Percentiles rank a stretch among this genome's conserved stretches.
Evolutionary conservation across 2,888 invertebrate species (phyloP).

Genomic region (Trichacis sp.): DNA sequence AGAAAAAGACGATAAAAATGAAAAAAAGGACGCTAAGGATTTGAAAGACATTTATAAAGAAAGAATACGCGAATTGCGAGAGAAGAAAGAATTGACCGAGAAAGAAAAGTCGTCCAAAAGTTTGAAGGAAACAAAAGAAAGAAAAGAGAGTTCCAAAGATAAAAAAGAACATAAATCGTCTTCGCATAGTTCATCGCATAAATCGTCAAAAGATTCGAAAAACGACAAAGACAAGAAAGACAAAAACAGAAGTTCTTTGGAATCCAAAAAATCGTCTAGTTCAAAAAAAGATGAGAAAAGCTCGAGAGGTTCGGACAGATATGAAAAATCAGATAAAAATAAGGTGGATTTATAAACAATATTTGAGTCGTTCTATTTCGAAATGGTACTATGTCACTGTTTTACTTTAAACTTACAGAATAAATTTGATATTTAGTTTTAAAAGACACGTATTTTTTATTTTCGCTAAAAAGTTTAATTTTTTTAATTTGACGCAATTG

Average conservation of each 20-base stretch:
- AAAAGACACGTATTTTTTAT: too few species aligned
- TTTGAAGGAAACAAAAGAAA: slow-evolving; percentile 58
- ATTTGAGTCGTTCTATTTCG: too few species aligned
- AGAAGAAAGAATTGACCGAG: slow-evolving; percentile 66
- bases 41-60: slow-evolving; percentile 67
- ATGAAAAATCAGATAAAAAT: slow-evolving; percentile 45
- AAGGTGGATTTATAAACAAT: slow-evolving; percentile 29
- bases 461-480: too few species aligned
- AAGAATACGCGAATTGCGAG: slow-evolving; percentile 64
- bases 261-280: slow-evolving; percentile 25
- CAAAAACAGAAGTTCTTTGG: slow-evolving; percentile 18
- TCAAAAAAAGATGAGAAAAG: slow-evolving; percentile 45
- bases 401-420: too few species aligned
- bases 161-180: slow-evolving; percentile 57
- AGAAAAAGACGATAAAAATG: too few species aligned
- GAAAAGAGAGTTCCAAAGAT: slow-evolving; percentile 54
- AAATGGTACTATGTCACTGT: too few species aligned
- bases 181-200: slow-evolving; percentile 46
- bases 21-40: slow-evolving; percentile 46
- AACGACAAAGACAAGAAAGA: slow-evolving; percentile 46
- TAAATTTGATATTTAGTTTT: too few species aligned
- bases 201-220: slow-evolving; percentile 51
- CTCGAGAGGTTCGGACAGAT: slow-evolving; percentile 33
- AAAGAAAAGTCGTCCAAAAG: slow-evolving; percentile 63
- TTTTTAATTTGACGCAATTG: too few species aligned